phyloP scores from a whole-genome alignment of 2,797 vertebrate genomes.

The Momotus momota region DNA sequence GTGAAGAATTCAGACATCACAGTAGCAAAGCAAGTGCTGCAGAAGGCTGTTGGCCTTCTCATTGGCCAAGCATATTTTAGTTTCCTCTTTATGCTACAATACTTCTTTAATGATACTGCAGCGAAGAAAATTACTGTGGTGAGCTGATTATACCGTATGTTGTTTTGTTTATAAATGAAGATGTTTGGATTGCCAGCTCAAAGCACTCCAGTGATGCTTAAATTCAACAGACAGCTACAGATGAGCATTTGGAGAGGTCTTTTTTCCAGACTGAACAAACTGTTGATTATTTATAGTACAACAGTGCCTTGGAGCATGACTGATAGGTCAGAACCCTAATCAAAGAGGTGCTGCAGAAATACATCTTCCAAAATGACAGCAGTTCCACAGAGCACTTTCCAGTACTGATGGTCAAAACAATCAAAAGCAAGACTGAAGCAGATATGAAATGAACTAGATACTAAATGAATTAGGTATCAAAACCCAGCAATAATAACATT shows the following conservation, averaged over 20 bases:
- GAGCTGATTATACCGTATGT: conserved; percentile 29
- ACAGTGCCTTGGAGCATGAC: neutral
- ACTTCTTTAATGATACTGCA: conserved; percentile 50
- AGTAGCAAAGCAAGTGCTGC: neutral
- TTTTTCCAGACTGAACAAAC: neutral
- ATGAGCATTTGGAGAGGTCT: neutral
- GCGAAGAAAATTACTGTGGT: conserved; percentile 41
- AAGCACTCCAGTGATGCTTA: conserved; percentile 20
- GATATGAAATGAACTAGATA: too few species aligned
- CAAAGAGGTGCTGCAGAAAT: neutral
- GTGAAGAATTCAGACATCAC: neutral
- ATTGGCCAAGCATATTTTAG: conserved; percentile 29
- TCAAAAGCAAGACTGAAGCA: neutral
- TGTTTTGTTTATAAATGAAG: conserved; percentile 54
- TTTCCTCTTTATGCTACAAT: conserved; percentile 29
- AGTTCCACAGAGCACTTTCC: neutral
- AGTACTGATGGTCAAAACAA: neutral
- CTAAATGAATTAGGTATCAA: neutral
- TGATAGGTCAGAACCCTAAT: neutral
- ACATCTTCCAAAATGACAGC: neutral
- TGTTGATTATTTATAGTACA: neutral
- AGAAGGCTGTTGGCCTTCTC: neutral
- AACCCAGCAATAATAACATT: neutral
- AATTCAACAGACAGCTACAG: neutral
- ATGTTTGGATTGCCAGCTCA: conserved; percentile 27